Base-by-base conservation (phyloP, 1,140 invertebrate species). In the Archivesica marissinica region DNA sequence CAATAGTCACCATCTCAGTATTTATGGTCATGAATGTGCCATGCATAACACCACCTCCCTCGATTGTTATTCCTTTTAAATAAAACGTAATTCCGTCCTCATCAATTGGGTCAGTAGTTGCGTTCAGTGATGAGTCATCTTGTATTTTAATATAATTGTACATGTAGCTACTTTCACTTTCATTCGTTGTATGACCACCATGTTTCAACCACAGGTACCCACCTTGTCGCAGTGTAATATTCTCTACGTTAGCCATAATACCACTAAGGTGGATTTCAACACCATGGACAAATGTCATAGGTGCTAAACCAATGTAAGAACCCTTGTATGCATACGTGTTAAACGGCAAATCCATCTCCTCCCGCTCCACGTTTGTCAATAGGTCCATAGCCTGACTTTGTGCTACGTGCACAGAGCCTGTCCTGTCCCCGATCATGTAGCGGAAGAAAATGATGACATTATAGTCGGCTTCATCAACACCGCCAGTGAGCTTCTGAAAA, bases 341-440 rank as follows among this genome's bases (percentile, higher is more conserved):
- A 52, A 90, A 92, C 0, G 91, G 90, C 17, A 92, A 82, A 52
- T 92, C 90, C 3, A 89, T 90, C 66, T 91, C 90, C 7, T 85
- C 74, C 59, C 90, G 85, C 30, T 47, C 30, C 56, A 68, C 52
- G 35, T 80, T 47, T 3, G 54, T 61, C 39, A 81, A n/a, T 25
- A 91, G 75, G 56, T 92, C 89, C 82, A 92, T 72, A 0, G 85
- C 81, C 52, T 92, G 90, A 17, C 81, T 68, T 20, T 84, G 74
- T 0, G 85, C 87, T 0, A 92, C 64, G 80, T 92, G 91, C 0
- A 92, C 89, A 0, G 89, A 76, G 0, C 91, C 91, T 15, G 86
- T 90, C 38, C 90, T 64, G 72, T 92, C 90, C 0, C 91, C 90
- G 39, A 91, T 92, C 90, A 92, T 92, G 85, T 90, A 90, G 56